Conservation (phyloP, 2,113 vertebrate species). For the Neomonachus schauinslandi region DNA sequence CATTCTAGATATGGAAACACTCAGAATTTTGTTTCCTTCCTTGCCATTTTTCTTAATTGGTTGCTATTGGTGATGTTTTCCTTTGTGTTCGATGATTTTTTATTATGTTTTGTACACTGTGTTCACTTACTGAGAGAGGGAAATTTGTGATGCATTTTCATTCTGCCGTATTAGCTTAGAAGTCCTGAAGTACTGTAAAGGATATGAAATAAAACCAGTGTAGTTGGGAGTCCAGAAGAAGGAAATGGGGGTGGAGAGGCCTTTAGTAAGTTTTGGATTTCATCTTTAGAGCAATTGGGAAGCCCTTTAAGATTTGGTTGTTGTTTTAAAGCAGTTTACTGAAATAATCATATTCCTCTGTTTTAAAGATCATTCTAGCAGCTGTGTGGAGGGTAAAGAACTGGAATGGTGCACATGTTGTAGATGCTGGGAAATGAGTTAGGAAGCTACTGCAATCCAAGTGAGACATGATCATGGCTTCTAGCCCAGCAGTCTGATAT, state of each 20-base stretch:
- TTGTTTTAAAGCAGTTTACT: background rate
- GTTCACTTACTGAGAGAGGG: background rate
- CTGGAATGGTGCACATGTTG: background rate
- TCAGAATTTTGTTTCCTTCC: background rate
- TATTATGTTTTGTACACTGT: background rate
- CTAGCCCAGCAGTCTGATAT: background rate
- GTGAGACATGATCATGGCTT: background rate
- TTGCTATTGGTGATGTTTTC: background rate
- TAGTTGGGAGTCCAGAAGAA: background rate
- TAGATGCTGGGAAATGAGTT: background rate
- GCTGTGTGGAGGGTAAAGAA: background rate
- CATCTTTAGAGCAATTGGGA: background rate
- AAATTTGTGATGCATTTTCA: background rate
- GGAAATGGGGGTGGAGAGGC: background rate
- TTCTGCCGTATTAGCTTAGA: background rate
- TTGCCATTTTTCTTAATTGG: background rate
- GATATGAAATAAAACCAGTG: background rate
- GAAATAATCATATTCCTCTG: conserved; percentile 1
- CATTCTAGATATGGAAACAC: background rate
- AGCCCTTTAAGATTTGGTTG: background rate
- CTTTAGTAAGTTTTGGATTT: background rate
- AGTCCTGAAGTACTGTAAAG: background rate
- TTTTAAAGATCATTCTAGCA: background rate
- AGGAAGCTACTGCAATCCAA: background rate
- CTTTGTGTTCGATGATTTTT: background rate